phyloP scores from a whole-genome alignment of 92 coral and sea anemone genomes.

The Scolanthus callimorphus region DNA sequence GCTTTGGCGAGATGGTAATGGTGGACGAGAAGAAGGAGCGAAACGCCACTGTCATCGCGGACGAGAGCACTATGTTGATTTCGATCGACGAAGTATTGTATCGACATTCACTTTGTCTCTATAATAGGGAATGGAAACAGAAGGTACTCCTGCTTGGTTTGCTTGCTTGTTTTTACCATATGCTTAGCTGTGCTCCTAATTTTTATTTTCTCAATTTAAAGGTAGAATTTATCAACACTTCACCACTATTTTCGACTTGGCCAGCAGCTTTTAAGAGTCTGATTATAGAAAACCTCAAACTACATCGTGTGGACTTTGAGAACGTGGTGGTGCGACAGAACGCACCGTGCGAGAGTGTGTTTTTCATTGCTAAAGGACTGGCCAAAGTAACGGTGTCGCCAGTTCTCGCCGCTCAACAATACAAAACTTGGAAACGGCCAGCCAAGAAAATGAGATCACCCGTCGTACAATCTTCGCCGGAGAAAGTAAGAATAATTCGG shows the following conservation, averaged over 20 bases:
- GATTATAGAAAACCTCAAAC: constrained; percentile 77
- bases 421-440: constrained; percentile 19
- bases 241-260: constrained; percentile 72
- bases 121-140: constrained; percentile 64
- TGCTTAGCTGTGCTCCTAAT: no score
- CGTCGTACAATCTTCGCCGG: no score
- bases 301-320: constrained; percentile 66
- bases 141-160: no score
- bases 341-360: constrained; percentile 57
- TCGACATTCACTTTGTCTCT: constrained; percentile 38
- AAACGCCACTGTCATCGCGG: constrained; percentile 88
- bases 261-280: constrained; percentile 51
- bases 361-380: constrained; percentile 77
- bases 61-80: constrained; percentile 66
- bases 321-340: constrained; percentile 75
- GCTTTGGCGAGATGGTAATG: constrained; percentile 87
- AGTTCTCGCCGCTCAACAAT: constrained; percentile 58
- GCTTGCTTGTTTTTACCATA: no score
- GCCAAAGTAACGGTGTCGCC: constrained; percentile 77
- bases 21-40: constrained; percentile 73
- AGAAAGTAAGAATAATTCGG: no score
- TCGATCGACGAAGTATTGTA: constrained; percentile 57
- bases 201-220: no score
- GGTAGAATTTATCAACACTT: constrained; percentile 58
- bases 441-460: no score